These are phyloP conservation scores for Rhabdomys pumilio DNA, from an alignment of 2,797 vertebrate species.

Conservation along the genomic window DNA sequence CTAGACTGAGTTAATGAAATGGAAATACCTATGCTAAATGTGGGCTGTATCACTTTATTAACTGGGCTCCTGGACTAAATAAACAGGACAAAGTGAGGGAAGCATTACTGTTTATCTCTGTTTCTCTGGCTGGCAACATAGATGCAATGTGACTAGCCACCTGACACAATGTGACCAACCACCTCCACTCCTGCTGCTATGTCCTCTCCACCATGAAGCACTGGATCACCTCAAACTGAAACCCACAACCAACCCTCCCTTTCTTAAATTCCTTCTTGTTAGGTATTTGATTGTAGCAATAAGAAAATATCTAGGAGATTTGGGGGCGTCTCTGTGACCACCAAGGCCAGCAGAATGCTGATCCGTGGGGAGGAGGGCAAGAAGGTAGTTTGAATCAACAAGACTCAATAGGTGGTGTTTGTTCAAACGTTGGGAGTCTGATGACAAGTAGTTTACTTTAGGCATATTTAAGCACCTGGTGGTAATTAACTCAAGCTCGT, in stretches of 20 bases:
- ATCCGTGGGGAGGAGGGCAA: fast-evolving
- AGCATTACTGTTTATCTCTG: neutral
- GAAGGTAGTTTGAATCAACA: neutral
- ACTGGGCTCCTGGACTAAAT: neutral
- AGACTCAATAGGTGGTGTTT: neutral
- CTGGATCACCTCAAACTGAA: neutral
- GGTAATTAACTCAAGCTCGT: neutral
- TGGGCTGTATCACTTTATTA: neutral
- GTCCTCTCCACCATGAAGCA: neutral
- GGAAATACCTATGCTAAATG: no score
- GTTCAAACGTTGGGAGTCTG: no score
- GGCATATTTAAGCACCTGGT: neutral
- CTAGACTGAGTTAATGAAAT: neutral
- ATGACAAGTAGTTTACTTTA: neutral
- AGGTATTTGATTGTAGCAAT: neutral
- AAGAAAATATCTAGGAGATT: neutral
- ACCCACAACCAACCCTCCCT: neutral
- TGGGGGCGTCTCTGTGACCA: neutral
- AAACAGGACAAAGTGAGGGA: neutral
- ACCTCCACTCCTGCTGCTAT: neutral
- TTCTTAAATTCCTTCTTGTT: neutral
- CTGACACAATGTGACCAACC: neutral
- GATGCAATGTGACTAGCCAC: neutral
- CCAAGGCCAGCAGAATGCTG: neutral
- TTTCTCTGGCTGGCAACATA: neutral